Base-by-base conservation (phyloP, 2,888 invertebrate genomes). In the Apoda limacodes region DNA sequence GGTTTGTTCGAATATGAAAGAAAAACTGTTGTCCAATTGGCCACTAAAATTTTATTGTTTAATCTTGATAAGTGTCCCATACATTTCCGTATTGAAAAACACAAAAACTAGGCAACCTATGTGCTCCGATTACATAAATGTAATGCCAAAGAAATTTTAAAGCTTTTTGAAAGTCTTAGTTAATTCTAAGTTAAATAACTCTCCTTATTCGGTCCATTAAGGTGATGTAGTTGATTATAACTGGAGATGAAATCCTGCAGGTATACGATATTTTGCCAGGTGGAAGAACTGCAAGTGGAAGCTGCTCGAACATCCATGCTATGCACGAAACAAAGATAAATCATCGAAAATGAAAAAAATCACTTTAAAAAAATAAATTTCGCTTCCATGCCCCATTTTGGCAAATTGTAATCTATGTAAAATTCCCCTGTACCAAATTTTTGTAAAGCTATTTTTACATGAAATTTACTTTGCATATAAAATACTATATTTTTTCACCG, bases 221-320 rank as follows among this genome's bases (percentile, higher is more conserved):
- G n/a, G n/a, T n/a, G n/a, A n/a, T 62, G 76, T 78, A 80, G 78
- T 64, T 74, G 62, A 80, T 75, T 76, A 78, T 80, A 80, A 80
- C 76, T 52, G 76, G 55, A 75, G 76, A 76, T 80, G 69, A 76
- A 80, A 80, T 80, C 78, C 81, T 78, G 80, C 84, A 86, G 85
- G 85, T 90, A 89, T 84, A 87, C 89, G 82, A 88, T 89, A 82
- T 89, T 89, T 86, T 89, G 88, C 84, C 89, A 89, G 85, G 88
- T 89, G 88, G 89, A 89, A 82, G 89, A 89, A 83, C 87, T 88
- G 82, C 88, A 89, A 84, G 85, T 87, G 76, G 88, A 88, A 82
- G 87, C 85, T 74, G 84, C 87, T 72, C 83, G 86, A 81, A 84
- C 84, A 69, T 80, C 83, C 71, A 81, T 86, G 81, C 83, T 84